Evolutionary conservation across 2,113 vertebrate species (phyloP).

Genomic region (Actenoides lindsayi): DNA sequence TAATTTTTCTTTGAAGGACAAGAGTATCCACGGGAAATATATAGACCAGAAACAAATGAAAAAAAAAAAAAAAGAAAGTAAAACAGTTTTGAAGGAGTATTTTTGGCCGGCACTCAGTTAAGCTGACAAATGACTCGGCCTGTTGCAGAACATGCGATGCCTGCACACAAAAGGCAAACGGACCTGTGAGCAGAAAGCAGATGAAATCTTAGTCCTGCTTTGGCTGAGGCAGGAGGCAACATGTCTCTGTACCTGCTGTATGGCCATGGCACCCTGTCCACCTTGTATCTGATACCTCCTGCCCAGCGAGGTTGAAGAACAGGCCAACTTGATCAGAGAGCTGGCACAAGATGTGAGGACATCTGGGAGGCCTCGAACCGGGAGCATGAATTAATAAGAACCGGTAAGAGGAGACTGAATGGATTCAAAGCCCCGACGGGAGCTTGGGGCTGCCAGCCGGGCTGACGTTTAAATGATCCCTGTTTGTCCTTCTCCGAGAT

Average conservation of each 20-base stretch:
- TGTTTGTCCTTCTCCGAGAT: background rate
- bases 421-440: accelerated
- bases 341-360: constrained; percentile 15
- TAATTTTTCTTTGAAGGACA: background rate
- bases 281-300: background rate
- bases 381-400: constrained; percentile 61
- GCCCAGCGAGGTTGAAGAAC: background rate
- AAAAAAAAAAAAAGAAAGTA: background rate
- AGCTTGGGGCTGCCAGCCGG: background rate
- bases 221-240: background rate
- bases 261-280: background rate
- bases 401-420: background rate
- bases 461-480: background rate
- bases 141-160: background rate
- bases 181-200: background rate
- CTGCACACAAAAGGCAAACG: background rate
- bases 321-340: constrained; percentile 5
- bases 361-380: constrained; percentile 7
- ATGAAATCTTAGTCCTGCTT: background rate
- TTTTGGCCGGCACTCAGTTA: background rate
- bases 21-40: background rate
- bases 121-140: background rate
- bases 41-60: background rate
- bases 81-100: background rate
- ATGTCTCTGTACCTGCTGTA: background rate